These are phyloP conservation scores for Phycodurus eques DNA, from an alignment of 2,113 vertebrate species.

Conservation along the genomic window DNA sequence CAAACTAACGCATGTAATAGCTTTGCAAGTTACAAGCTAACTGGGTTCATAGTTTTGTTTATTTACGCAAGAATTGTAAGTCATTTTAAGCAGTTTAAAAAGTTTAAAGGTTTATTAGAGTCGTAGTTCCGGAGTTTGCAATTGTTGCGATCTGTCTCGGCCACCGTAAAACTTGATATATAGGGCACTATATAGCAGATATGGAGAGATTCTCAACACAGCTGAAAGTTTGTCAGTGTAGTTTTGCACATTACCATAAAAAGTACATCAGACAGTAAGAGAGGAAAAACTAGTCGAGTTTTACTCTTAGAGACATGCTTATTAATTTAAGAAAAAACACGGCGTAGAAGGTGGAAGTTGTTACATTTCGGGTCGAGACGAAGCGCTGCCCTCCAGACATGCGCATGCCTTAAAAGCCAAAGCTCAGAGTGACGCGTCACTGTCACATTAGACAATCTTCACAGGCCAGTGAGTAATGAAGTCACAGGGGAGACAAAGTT, in stretches of 20 bases:
- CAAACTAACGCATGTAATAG: no score
- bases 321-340: background rate
- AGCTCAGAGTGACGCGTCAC: conserved; percentile 45
- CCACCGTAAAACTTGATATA: no score
- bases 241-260: background rate
- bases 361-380: background rate
- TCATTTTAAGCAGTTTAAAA: no score
- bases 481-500: conserved; percentile 53
- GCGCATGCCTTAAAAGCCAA: background rate
- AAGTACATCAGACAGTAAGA: background rate
- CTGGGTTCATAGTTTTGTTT: no score
- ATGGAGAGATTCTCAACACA: background rate
- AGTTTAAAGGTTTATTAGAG: no score
- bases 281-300: background rate
- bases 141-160: no score
- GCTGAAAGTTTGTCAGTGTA: background rate
- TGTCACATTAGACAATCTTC: conserved; percentile 60
- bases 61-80: no score
- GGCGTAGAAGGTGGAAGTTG: background rate
- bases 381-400: background rate
- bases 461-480: conserved; percentile 61
- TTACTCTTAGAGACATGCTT: background rate
- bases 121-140: no score
- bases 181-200: background rate
- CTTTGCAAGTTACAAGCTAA: no score